Evolutionary conservation across 1,140 invertebrate species (phyloP).

Genomic region (Atta colombica): DNA sequence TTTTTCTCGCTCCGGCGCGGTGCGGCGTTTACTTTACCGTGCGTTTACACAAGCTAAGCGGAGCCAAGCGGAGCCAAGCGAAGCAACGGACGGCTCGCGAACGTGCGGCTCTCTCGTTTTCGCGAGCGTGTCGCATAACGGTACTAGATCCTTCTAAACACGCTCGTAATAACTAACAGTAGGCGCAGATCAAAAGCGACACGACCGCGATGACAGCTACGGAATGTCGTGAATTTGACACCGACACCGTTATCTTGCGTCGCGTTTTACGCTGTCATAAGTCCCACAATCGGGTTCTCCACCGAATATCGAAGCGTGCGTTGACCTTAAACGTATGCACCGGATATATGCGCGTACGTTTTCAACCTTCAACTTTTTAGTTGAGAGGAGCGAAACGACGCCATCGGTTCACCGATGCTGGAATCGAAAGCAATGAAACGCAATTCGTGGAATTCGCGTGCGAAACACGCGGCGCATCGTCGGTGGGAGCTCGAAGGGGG

Average conservation of each 20-base stretch:
- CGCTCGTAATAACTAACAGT: not conserved
- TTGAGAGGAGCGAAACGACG: slow-evolving; percentile 6
- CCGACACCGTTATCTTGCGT: slow-evolving; percentile 44
- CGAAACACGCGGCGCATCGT: slow-evolving; percentile 13
- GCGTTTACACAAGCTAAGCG: not conserved
- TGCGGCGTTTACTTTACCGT: not conserved
- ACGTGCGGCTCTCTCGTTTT: slow-evolving; percentile 1
- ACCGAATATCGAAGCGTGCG: slow-evolving; percentile 30
- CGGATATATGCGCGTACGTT: slow-evolving; percentile 48
- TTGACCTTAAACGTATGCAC: slow-evolving; percentile 71
- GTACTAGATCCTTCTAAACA: slow-evolving; percentile 33
- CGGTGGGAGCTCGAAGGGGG: not conserved
- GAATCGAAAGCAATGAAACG: slow-evolving; percentile 32
- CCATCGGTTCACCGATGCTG: slow-evolving; percentile 2
- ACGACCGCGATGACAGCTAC: slow-evolving; percentile 60
- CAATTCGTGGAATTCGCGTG: slow-evolving; percentile 29
- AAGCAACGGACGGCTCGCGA: no score
- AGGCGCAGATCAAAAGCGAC: slow-evolving; percentile 19
- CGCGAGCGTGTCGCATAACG: slow-evolving; percentile 39
- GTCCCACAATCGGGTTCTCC: not conserved
- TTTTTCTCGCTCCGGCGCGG: no score
- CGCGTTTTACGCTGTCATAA: not conserved
- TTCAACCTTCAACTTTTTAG: slow-evolving; percentile 43
- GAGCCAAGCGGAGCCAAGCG: no score
- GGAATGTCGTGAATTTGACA: slow-evolving; percentile 63